These are phyloP conservation scores for Colostygia pectinataria DNA, from an alignment of 2,888 invertebrate species.

Conservation along the genomic window DNA sequence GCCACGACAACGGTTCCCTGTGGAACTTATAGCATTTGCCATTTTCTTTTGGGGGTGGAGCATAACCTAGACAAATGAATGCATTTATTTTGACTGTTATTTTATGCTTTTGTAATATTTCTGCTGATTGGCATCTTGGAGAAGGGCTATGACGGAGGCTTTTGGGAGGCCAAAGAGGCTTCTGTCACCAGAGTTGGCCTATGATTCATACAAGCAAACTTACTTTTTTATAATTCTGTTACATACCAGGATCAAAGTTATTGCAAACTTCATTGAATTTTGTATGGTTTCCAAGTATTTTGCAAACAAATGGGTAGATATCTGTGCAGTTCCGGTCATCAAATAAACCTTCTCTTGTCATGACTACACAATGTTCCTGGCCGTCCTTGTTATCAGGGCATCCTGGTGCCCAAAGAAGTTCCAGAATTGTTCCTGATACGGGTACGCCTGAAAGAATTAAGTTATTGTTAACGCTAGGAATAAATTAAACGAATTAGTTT, in stretches of 20 bases:
- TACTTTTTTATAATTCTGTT: no score
- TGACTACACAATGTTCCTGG: constrained; percentile 53
- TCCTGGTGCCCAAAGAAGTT: constrained; percentile 55
- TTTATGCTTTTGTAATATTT: no score
- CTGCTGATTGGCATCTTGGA: no score
- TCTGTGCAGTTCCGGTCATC: constrained; percentile 50
- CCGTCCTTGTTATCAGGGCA: constrained; percentile 47
- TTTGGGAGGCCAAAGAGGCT: no score
- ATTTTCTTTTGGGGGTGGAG: constrained; percentile 31
- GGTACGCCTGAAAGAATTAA: constrained; percentile 44
- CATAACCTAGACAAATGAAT: constrained; percentile 51
- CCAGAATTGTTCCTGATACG: constrained; percentile 46
- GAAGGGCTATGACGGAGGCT: no score
- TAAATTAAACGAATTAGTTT: no score
- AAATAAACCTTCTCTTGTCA: constrained; percentile 55
- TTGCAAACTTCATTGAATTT: constrained; percentile 48
- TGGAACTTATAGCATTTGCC: constrained; percentile 60
- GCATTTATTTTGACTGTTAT: no score
- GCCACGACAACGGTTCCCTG: constrained; percentile 52
- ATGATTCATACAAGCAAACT: no score
- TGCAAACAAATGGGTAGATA: constrained; percentile 55
- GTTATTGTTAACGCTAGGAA: background rate
- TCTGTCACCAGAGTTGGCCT: no score
- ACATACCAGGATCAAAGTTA: constrained; percentile 48
- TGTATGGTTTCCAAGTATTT: constrained; percentile 48